phyloP scores from a whole-genome alignment of 2,888 invertebrate species.

The Drosophila infuscata region DNA sequence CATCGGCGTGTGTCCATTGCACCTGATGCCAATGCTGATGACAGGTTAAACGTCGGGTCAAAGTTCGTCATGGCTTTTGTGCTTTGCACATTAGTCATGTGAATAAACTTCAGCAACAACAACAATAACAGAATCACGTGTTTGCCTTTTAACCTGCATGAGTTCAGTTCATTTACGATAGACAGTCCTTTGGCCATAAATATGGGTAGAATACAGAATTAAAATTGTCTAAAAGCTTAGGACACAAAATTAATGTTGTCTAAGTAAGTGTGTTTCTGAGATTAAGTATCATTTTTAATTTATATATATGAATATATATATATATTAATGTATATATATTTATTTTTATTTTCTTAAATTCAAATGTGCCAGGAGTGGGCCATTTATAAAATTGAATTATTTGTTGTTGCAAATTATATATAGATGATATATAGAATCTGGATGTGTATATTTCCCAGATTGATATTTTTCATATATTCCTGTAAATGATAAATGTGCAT shows the following conservation, averaged over 20 bases:
- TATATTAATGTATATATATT: too few species aligned
- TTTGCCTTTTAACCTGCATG: not conserved
- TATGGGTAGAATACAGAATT: not conserved
- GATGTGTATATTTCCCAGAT: not conserved
- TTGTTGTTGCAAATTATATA: not conserved
- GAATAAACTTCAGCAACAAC: not conserved
- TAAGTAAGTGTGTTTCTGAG: too few species aligned
- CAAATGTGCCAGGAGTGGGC: too few species aligned
- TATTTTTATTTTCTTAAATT: too few species aligned
- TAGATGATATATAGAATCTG: too few species aligned
- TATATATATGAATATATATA: too few species aligned
- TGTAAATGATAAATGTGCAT: not conserved
- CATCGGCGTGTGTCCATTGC: slow-evolving; percentile 46
- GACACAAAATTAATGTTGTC: not conserved
- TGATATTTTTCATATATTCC: not conserved
- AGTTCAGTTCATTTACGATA: not conserved
- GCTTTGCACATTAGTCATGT: slow-evolving; percentile 25
- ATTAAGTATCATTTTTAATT: not conserved
- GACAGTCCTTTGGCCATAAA: not conserved
- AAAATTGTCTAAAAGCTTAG: not conserved
- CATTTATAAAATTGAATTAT: too few species aligned
- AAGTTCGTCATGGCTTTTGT: slow-evolving; percentile 48
- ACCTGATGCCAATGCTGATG: slow-evolving; percentile 45
- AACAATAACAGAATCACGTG: not conserved
- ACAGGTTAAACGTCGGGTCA: slow-evolving; percentile 54